These are phyloP conservation scores for Bucco capensis DNA, from an alignment of 2,113 vertebrate species.

Conservation along the genomic window DNA sequence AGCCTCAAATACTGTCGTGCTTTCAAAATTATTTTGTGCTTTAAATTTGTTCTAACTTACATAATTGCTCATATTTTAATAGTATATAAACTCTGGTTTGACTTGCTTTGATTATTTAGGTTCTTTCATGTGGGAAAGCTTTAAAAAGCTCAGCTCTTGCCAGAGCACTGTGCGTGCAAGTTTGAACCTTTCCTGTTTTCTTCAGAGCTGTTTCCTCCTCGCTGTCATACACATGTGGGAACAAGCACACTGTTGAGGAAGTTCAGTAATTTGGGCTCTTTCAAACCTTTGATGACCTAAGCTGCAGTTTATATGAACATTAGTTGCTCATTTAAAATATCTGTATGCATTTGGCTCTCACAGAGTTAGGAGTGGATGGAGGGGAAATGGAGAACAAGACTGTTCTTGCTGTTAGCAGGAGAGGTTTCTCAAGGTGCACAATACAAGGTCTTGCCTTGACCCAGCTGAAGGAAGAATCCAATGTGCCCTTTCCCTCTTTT, in stretches of 20 bases:
- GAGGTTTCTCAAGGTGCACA: neutral
- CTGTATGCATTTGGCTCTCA: neutral
- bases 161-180: neutral
- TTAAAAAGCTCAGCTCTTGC: neutral
- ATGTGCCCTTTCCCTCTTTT: neutral
- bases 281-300: conserved; percentile 28
- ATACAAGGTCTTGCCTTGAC: neutral
- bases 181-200: conserved; percentile 42
- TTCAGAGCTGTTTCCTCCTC: conserved; percentile 33
- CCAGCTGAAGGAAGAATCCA: neutral
- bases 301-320: neutral
- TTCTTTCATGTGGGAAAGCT: conserved; percentile 45
- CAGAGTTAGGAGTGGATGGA: neutral
- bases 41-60: neutral
- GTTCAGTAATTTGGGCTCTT: neutral
- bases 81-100: neutral
- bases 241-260: neutral
- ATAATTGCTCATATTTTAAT: neutral
- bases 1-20: neutral
- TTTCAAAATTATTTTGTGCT: neutral
- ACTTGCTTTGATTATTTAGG: conserved; percentile 6
- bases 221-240: neutral
- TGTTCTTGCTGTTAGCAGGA: neutral
- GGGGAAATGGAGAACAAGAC: neutral
- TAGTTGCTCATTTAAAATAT: neutral